Percentiles rank a stretch among this genome's conserved stretches.
phyloP scores from a whole-genome alignment of 2,888 invertebrate species.

The Ophraella communa region DNA sequence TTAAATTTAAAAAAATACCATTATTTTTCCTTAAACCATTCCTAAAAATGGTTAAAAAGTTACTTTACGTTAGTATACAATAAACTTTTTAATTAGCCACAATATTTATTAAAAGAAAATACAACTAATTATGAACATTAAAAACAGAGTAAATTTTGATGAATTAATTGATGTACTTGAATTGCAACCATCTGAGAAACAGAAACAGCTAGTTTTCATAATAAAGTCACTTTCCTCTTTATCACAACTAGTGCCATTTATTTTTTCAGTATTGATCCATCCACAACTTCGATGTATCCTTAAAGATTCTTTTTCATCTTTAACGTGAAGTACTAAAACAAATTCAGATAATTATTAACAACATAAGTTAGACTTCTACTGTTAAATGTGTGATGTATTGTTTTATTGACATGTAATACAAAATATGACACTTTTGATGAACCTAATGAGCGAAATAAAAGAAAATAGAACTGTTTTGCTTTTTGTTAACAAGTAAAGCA shows the following conservation, averaged over 20 bases:
- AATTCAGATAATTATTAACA: not conserved
- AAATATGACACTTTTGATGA: too few species aligned
- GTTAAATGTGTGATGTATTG: too few species aligned
- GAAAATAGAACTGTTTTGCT: too few species aligned
- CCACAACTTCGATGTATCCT: conserved; percentile 69
- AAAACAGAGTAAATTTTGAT: not conserved
- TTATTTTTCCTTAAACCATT: too few species aligned
- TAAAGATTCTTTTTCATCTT: conserved; percentile 44
- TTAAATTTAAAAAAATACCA: too few species aligned
- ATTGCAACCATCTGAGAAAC: conserved; percentile 70
- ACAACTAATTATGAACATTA: not conserved
- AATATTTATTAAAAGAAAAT: not conserved
- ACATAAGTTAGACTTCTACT: too few species aligned
- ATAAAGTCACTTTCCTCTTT: conserved; percentile 70
- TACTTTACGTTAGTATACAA: too few species aligned
- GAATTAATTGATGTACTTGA: not conserved
- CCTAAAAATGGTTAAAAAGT: too few species aligned
- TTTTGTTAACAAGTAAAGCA: too few species aligned
- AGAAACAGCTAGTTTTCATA: conserved; percentile 68
- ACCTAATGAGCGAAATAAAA: too few species aligned
- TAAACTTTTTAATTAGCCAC: not conserved
- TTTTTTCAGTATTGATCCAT: conserved; percentile 57
- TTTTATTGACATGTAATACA: too few species aligned
- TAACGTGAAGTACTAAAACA: conserved; percentile 57
- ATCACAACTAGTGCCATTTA: conserved; percentile 56